Evolutionary conservation across 2,888 invertebrate species (phyloP).

Genomic region (Hirtodrosophila histrioides): DNA sequence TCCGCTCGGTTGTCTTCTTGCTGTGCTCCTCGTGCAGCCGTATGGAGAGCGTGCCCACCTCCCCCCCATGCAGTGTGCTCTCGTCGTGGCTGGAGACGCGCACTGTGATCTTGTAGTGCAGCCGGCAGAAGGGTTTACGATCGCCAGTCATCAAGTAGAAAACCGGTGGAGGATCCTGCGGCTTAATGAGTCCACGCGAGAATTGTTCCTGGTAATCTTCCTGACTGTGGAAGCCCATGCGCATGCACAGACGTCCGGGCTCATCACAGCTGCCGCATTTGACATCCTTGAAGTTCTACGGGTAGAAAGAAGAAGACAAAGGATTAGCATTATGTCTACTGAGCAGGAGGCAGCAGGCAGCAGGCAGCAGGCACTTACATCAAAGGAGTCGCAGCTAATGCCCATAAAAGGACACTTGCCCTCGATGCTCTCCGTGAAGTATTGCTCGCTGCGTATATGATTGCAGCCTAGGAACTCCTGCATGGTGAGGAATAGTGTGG

Average conservation of each 20-base stretch:
- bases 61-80: slow-evolving; percentile 90
- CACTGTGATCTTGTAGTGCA: slow-evolving; percentile 91
- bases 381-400: slow-evolving; percentile 91
- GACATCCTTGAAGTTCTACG: slow-evolving; percentile 88
- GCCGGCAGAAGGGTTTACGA: slow-evolving; percentile 91
- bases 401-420: slow-evolving; percentile 91
- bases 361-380: slow-evolving; percentile 85
- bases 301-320: slow-evolving; percentile 40
- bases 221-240: slow-evolving; percentile 88
- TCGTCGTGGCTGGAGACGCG: slow-evolving; percentile 90
- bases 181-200: slow-evolving; percentile 84
- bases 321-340: not conserved
- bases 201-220: slow-evolving; percentile 86
- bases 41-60: slow-evolving; percentile 90
- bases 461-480: slow-evolving; percentile 90
- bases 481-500: slow-evolving; percentile 87
- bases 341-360: not conserved
- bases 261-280: slow-evolving; percentile 89
- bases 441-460: slow-evolving; percentile 93
- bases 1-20: slow-evolving; percentile 86
- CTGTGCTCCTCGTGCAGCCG: slow-evolving; percentile 87
- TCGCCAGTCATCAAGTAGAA: slow-evolving; percentile 91
- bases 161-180: slow-evolving; percentile 85
- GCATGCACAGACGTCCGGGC: slow-evolving; percentile 88
- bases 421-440: slow-evolving; percentile 93